These are phyloP conservation scores for Rhincodon typus DNA, from an alignment of 2,797 vertebrate species.

Conservation along the genomic window DNA sequence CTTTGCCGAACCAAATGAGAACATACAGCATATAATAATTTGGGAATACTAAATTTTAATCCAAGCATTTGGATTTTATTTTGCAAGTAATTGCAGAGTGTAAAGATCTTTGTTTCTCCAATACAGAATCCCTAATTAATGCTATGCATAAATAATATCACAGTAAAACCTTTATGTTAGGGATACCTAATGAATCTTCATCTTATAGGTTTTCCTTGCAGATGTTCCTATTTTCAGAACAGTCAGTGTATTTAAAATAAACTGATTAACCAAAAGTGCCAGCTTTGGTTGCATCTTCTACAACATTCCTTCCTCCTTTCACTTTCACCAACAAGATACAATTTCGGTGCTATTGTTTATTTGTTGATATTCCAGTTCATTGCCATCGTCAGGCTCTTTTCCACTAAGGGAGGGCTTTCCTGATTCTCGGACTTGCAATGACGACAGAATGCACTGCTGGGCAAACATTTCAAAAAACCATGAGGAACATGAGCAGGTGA, in stretches of 20 bases:
- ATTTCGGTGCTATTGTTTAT: background rate
- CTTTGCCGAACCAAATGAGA: background rate
- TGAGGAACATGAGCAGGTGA: no score
- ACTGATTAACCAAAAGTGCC: background rate
- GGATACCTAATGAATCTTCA: background rate
- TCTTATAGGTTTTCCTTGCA: no score
- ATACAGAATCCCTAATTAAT: background rate
- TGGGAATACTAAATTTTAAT: background rate
- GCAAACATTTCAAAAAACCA: background rate
- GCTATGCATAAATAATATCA: background rate
- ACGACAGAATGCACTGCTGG: background rate
- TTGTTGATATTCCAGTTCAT: background rate
- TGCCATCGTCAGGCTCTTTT: background rate
- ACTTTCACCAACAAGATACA: background rate
- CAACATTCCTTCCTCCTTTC: background rate
- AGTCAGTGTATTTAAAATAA: background rate
- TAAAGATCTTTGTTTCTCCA: background rate
- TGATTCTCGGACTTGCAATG: background rate
- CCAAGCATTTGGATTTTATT: background rate
- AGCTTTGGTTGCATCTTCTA: background rate
- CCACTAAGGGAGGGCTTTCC: background rate
- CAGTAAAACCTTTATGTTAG: background rate
- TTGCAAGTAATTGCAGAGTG: no score
- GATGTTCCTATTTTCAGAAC: background rate
- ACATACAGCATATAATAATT: background rate